Evolutionary conservation across 2,888 invertebrate genomes (phyloP), one percentile per base, ranked within the genome.

Genomic region (Entomobrya proxima): DNA sequence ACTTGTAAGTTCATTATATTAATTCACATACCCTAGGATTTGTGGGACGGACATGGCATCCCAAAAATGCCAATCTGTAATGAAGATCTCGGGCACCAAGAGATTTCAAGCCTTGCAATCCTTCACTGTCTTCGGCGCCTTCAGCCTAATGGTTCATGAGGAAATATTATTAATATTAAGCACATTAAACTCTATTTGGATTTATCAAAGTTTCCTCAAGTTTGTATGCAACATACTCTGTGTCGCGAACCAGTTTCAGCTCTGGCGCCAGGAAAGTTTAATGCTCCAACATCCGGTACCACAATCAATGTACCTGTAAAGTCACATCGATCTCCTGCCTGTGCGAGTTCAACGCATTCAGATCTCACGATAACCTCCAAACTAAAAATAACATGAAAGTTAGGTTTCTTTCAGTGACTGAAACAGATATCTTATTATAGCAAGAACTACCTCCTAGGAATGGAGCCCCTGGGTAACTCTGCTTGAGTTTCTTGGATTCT

Each of bases 401-500:
- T 11, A 40, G 44, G 44, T 11, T 11, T 40, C 13, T 7, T 40
- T 11, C 9, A 40, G 15, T 40, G 44, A 40, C 7, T 40, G 7
- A 40, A 40, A 40, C 7, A 7, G 9, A 40, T 40, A 40, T 11
- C 15, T 5, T 18, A 9, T 7, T 21, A 15, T n/a, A 6, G 3
- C 27, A 52, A 78, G 13, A 40, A 35, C 86, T 90, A 94, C 94
- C 98, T 98, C 50, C 99, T 94, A 0, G 99, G 99, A 91, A 99
- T 98, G 91, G 97, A 97, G 3, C 99, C 99, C 64, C 98, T 93
- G 0, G 99, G 99, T 40, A 99, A 92, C 92, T 99, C 99, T 0
- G 97, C 95, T 92, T 99, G 99, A 0, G 98, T 98, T 93, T 99
- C 99, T 92, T 99, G 99, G 89, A 99, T 96, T 80, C 98, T 94